These are phyloP conservation scores for Mercenaria mercenaria DNA, from an alignment of 1,140 invertebrate genomes.

Conservation along the genomic window DNA sequence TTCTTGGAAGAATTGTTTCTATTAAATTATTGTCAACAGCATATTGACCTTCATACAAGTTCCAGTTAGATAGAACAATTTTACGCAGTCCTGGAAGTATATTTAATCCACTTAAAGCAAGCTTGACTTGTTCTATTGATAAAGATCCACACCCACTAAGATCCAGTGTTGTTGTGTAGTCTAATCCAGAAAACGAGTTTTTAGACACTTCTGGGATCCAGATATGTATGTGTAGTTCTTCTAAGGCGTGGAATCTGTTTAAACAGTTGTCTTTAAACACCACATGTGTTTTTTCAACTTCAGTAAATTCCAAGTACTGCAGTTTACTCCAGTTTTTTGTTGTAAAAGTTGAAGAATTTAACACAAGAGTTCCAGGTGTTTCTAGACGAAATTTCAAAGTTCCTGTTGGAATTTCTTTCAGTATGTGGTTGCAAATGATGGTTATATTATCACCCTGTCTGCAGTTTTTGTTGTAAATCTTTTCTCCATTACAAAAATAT, in stretches of 20 bases:
- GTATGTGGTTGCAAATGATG: too few relatives aligned
- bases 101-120: neutral
- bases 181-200: neutral
- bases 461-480: too few relatives aligned
- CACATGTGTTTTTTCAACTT: neutral
- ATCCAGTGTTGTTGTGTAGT: neutral
- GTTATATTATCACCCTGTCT: too few relatives aligned
- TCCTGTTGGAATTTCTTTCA: too few relatives aligned
- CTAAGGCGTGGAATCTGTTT: neutral
- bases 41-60: neutral
- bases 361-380: too few relatives aligned
- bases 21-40: neutral
- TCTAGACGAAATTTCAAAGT: too few relatives aligned
- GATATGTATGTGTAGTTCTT: neutral
- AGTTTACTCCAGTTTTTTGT: too few relatives aligned
- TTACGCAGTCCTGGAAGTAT: too few relatives aligned
- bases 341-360: too few relatives aligned
- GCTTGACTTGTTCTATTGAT: neutral
- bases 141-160: neutral
- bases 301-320: too few relatives aligned
- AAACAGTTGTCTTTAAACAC: neutral
- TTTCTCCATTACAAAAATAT: too few relatives aligned
- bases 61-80: too few relatives aligned
- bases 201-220: neutral
- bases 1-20: neutral